These are phyloP conservation scores for Drepana arcuata DNA, from an alignment of 1,140 invertebrate genomes.

Conservation along the genomic window DNA sequence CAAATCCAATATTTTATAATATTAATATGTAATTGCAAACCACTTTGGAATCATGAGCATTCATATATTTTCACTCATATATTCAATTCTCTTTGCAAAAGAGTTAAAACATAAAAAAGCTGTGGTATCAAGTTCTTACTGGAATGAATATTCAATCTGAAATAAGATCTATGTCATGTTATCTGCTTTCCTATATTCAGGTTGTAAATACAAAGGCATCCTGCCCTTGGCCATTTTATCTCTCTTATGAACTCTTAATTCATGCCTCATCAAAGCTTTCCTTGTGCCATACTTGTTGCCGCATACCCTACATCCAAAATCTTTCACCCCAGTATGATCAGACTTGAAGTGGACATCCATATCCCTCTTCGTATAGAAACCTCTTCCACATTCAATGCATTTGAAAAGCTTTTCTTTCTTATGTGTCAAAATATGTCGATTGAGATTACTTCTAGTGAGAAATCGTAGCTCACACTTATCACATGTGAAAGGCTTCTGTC, in stretches of 20 bases:
- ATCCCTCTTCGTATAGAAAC: constrained; percentile 27
- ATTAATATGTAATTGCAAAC: too few species aligned
- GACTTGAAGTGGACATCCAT: constrained; percentile 35
- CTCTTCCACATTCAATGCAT: constrained; percentile 27
- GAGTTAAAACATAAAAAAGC: too few species aligned
- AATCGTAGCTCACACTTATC: constrained; percentile 54
- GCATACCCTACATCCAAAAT: constrained; percentile 53
- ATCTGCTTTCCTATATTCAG: constrained; percentile 17
- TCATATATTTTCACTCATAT: too few species aligned
- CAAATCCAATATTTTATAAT: too few species aligned
- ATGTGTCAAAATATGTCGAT: constrained; percentile 44
- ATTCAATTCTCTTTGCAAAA: too few species aligned
- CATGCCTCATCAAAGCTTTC: constrained; percentile 51
- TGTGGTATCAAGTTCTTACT: too few species aligned
- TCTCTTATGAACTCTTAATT: constrained; percentile 55
- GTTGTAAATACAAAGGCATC: constrained; percentile 25
- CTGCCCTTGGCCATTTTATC: constrained; percentile 28
- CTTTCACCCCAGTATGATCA: constrained; percentile 53
- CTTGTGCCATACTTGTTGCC: constrained; percentile 56
- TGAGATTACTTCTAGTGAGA: constrained; percentile 58
- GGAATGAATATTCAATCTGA: too few species aligned
- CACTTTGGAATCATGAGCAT: too few species aligned
- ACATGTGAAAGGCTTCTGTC: constrained; percentile 58
- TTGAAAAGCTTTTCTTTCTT: constrained; percentile 29
- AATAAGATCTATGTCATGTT: too few species aligned